Evolutionary conservation across 2,797 vertebrate genomes (phyloP), one percentile per base, ranked within the genome.

Genomic region (Lithobates pipiens): DNA sequence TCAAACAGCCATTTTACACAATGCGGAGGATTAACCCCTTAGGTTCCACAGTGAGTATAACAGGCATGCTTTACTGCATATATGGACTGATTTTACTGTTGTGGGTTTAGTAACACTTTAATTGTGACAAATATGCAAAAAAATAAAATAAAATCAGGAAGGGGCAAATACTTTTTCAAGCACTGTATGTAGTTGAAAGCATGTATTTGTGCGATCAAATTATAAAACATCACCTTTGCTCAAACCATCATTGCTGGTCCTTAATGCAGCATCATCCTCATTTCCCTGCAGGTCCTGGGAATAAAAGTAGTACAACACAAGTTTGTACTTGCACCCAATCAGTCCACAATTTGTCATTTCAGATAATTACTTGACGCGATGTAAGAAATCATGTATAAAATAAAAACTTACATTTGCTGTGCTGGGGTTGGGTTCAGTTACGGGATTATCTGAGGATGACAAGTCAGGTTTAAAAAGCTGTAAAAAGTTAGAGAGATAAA

Each of bases 381-480:
- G 10, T 23, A 72, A 21, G 34, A 63, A 5, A 25, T 54, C 16
- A 10, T 10, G 7, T 61, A n/a, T 1, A 25, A 9, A 46, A 23
- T 21, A 29, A n/a, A 50, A 32, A 78, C 50, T 90, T 90, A 94
- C 92, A 86, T 89, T 88, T 86, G 89, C 73, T 75, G 89, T 76
- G 77, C 74, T 83, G 79, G 89, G 9, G 1, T 89, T 89, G 76
- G 67, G 69, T 88, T 89, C 88, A 81, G 84, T 88, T 88, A 89
- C 77, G 34, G 21, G 90, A 80, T 72, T 85, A 77, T 91, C 89
- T 84, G 91, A 86, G 61, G 83, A 88, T 75, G 89, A 89, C 88
- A 93, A 88, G 80, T 94, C 89, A 5, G 86, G 85, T 88, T 82
- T 91, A 81, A 91, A 71, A 2, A 84, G 54, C 90, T 94, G 89